Base-by-base conservation (phyloP, 2,797 vertebrate species). In the Lophura swinhoii region DNA sequence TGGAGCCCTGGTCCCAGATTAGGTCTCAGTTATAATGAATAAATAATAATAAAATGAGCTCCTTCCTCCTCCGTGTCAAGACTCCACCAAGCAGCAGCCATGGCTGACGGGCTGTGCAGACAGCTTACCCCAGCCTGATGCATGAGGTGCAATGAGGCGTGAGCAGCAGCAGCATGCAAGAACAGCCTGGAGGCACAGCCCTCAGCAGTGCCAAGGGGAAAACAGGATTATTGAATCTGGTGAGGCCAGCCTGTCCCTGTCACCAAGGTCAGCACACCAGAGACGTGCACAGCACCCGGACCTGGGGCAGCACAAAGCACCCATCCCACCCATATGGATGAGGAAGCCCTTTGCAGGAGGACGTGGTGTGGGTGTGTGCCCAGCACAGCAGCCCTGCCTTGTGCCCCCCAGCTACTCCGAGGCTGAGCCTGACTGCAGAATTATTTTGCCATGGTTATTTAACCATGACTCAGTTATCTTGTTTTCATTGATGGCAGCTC, bases 401-500 rank as follows among this genome's bases (percentile, higher is more conserved):
- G 58, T 83, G 68, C 29, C 49, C 79, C 44, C 1, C 0, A 33
- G 75, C 49, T 56, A 69, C 72, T 41, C 51, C 51, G 3, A 70
- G 87, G 73, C 67, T 29, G 14, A 4, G 81, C 90, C 28, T 14
- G 67, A n/a, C 68, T 29, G 83, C 39, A 20, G 15, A 37, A n/a
- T 17, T 26, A 3, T 73, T 83, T 56, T 90, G 79, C 87, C 31
- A 56, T 63, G 82, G 78, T 85, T 92, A 87, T 66, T 92, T 83
- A 92, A 89, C 82, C 67, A 0, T 93, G 94, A 96, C 95, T 96
- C 94, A 93, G 92, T 93, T 91, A 56, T 75, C 73, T 60, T 14
- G 69, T 58, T 67, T 62, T 72, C 96, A 84, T 37, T 86, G 93
- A 92, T 41, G 83, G 63, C 91, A 87, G 84, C 68, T 67, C 31